phyloP scores from a whole-genome alignment of 2,888 invertebrate species.

The Cecidostiba fungosa region DNA sequence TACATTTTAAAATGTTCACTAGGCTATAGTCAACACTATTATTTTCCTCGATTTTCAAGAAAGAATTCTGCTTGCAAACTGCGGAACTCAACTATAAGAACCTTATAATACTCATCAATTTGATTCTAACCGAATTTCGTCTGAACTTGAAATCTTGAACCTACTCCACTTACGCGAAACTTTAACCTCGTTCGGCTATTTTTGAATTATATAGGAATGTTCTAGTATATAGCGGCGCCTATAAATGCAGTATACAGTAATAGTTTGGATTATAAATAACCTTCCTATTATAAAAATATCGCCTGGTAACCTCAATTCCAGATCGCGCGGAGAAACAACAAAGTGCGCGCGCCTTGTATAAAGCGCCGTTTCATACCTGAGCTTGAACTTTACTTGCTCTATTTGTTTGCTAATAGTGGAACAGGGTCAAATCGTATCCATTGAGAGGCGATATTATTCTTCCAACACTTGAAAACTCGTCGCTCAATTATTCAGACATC shows the following conservation, averaged over 20 bases:
- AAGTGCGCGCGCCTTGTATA: neutral
- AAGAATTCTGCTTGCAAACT: too few relatives aligned
- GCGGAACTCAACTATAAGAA: neutral
- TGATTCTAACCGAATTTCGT: neutral
- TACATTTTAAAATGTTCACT: too few relatives aligned
- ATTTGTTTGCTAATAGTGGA: neutral
- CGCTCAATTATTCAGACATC: neutral
- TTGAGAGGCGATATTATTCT: neutral
- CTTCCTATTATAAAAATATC: neutral
- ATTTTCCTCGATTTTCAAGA: neutral
- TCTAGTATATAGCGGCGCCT: neutral
- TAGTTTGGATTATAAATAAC: neutral
- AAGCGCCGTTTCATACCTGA: neutral
- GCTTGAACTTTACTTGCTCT: conserved; percentile 6
- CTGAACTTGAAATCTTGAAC: neutral
- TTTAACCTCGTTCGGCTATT: neutral
- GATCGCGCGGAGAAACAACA: neutral
- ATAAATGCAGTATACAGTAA: neutral
- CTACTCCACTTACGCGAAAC: conserved; percentile 3
- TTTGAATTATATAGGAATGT: neutral
- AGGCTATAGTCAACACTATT: neutral
- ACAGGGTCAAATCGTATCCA: neutral
- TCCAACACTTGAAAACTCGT: neutral
- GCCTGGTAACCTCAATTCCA: neutral
- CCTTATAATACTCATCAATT: neutral